Evolutionary conservation across 2,797 vertebrate species (phyloP), one percentile per base, ranked within the genome.

Genomic region (Botia almorhae): DNA sequence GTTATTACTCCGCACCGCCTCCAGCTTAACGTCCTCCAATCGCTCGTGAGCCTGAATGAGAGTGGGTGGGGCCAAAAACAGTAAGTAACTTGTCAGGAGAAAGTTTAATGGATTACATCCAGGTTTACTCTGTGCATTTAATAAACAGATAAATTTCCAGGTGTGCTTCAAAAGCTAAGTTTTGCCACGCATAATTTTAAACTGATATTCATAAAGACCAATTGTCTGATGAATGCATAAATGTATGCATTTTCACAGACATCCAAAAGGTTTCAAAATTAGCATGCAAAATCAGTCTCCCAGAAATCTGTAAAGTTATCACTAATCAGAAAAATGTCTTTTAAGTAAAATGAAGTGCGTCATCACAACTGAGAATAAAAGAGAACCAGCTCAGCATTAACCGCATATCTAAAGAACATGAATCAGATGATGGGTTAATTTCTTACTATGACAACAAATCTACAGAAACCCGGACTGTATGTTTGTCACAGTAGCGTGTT

Each of bases 1-100:
- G 80, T 97, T 99, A 89, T 97, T 95, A 71, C 96, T 96, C 86
- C 94, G 92, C 83, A 99, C 98, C 2, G 98, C 98, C 90, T 98
- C 94, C 81, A 98, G 92, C 88, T 96, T 96, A 65, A 96, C 96
- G 84, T 98, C 97, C 92, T 98, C 98, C 74, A 99, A 92, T 78
- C 96, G 93, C 84, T 98, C 97, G 0, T 99, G 98, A 87, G 97
- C 98, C 98, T 99, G 64, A 7, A 23, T 56, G 12, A 82, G 51
- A 67, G 29, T 11, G 33, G 78, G 78, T 2, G 61, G 60, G 43
- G 51, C 29, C 70, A 33, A 68, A 46, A 60, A 33, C 13, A 67
- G 7, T 36, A 46, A 80, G 70, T 4, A 16, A 58, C 33, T 67
- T 80, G 61, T 60, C 70, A 80, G 55, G 56, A 65, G 53, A 53